Evolutionary conservation across 2,888 invertebrate species (phyloP).

Genomic region (Poecilus cupreus): DNA sequence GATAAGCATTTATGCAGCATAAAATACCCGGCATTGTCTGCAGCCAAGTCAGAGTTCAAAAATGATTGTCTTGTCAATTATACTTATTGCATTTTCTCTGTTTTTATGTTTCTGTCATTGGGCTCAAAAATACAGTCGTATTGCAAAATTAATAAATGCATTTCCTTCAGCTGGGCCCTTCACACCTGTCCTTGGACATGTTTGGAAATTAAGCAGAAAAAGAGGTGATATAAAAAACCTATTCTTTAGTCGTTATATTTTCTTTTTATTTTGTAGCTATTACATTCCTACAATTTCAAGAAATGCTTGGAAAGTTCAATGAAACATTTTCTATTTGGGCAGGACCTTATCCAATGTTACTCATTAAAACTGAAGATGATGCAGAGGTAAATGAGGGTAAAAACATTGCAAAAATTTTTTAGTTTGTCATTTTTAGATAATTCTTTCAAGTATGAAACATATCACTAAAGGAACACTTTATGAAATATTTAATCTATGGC

Average conservation of each 20-base stretch:
- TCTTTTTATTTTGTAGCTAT: background rate
- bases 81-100: background rate
- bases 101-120: background rate
- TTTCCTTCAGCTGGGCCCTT: background rate
- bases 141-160: background rate
- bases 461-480: constrained; percentile 69
- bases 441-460: constrained; percentile 67
- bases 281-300: background rate
- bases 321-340: background rate
- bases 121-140: background rate
- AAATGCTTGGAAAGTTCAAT: background rate
- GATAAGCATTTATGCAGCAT: no score
- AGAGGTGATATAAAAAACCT: no score
- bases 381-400: constrained; percentile 8
- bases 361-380: constrained; percentile 30
- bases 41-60: no score
- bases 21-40: no score
- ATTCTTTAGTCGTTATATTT: no score
- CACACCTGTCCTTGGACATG: background rate
- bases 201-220: no score
- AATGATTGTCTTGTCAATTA: background rate
- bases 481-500: constrained; percentile 68
- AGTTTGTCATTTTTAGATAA: constrained; percentile 63
- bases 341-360: background rate
- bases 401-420: background rate